Conservation (phyloP, 2,797 vertebrate genomes). For the Sebastes hopkinsi region DNA sequence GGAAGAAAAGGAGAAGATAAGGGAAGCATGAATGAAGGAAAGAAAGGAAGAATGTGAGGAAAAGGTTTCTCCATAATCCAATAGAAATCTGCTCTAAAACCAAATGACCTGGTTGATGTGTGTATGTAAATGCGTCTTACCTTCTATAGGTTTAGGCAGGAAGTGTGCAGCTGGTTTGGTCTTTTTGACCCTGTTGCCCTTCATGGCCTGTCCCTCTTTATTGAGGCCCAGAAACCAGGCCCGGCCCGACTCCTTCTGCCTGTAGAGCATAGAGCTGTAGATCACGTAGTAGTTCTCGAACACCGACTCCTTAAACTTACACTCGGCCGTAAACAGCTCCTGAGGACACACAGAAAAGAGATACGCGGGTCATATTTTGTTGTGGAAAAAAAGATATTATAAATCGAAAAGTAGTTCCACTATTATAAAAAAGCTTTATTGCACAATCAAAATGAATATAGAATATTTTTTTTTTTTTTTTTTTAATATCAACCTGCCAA, state of each 20-base stretch:
- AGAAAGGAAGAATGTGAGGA: neutral
- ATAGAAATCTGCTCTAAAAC: neutral
- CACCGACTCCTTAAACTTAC: constrained; percentile 99
- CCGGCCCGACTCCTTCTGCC: constrained; percentile 96
- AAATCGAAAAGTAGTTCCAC: neutral
- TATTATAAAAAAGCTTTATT: neutral
- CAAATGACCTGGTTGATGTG: neutral
- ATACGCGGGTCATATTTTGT: neutral
- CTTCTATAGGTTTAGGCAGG: constrained; percentile 99
- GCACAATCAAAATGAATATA: neutral
- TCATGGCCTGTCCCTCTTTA: constrained; percentile 96
- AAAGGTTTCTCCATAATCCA: neutral
- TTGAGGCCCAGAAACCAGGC: constrained; percentile 97
- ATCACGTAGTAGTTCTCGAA: constrained; percentile 99
- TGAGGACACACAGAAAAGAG: constrained; percentile 57
- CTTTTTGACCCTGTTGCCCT: constrained; percentile 98
- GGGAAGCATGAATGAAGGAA: neutral
- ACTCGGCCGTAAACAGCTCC: constrained; percentile 97
- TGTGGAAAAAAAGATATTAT: neutral
- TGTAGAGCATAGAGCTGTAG: constrained; percentile 97
- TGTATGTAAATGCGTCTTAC: constrained; percentile 62
- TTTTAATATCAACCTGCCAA: neutral
- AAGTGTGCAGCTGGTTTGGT: constrained; percentile 98
- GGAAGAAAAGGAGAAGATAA: neutral
- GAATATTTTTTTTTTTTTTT: neutral